Conservation (phyloP, 2,888 invertebrate genomes). For the Trichogramma evanescens region DNA sequence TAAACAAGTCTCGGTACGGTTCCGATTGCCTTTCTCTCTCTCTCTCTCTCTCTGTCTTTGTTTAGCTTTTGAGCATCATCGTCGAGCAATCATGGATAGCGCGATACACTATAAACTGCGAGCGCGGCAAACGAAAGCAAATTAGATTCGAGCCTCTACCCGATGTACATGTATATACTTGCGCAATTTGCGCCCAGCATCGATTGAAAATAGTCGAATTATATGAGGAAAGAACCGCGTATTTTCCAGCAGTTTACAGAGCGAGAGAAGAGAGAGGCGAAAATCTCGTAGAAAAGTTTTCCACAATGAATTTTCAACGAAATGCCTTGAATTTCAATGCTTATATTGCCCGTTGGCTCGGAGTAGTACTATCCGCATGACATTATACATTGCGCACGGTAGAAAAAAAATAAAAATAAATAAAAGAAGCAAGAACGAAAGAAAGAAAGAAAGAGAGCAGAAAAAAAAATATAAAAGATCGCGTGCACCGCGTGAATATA, state of each 20-base stretch:
- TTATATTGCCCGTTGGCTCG: neutral
- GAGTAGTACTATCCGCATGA: neutral
- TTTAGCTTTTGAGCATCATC: too few relatives aligned
- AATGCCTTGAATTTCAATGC: slow-evolving; percentile 8
- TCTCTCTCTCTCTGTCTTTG: neutral
- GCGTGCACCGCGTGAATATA: too few relatives aligned
- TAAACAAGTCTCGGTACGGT: too few relatives aligned
- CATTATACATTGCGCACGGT: neutral
- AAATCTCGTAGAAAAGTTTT: slow-evolving; percentile 6
- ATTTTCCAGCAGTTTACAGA: too few relatives aligned
- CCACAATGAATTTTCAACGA: slow-evolving; percentile 15
- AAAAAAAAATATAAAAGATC: neutral
- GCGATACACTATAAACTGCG: neutral
- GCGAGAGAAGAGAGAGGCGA: neutral
- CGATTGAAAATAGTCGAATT: slow-evolving; percentile 14
- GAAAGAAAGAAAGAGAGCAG: neutral
- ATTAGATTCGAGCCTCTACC: too few relatives aligned
- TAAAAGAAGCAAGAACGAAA: neutral
- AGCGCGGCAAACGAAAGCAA: neutral
- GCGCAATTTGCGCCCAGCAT: slow-evolving; percentile 1
- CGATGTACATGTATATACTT: too few relatives aligned
- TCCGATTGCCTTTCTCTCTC: too few relatives aligned
- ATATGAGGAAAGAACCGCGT: neutral
- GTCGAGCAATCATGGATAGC: neutral
- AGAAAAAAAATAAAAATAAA: neutral